These are phyloP conservation scores for Polietes domitor DNA, from an alignment of 2,888 invertebrate species.

Conservation along the genomic window DNA sequence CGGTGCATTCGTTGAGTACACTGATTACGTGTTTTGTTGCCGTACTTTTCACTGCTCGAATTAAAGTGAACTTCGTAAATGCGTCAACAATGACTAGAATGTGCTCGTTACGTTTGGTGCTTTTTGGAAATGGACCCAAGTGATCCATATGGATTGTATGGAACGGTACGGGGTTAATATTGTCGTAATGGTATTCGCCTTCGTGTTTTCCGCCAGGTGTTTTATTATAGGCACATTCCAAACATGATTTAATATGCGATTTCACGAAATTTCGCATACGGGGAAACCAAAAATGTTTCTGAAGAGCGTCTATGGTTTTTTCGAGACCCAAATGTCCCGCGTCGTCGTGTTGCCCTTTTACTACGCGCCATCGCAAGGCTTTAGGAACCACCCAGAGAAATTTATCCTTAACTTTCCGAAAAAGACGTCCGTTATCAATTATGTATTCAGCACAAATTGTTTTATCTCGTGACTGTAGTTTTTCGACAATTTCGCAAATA, in stretches of 20 bases:
- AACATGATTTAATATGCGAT: constrained; percentile 39
- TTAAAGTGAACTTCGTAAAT: too few relatives aligned
- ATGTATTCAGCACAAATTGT: constrained; percentile 9
- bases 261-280: too few relatives aligned
- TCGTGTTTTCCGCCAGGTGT: constrained; percentile 11
- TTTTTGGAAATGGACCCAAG: constrained; percentile 25
- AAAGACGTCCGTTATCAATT: constrained; percentile 23
- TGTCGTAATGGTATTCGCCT: constrained; percentile 52
- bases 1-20: constrained; percentile 29
- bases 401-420: constrained; percentile 9
- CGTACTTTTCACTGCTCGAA: constrained; percentile 3
- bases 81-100: too few relatives aligned
- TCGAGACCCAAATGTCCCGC: constrained; percentile 1
- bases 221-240: constrained; percentile 76
- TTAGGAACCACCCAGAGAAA: constrained; percentile 9
- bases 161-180: constrained; percentile 42
- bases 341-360: constrained; percentile 23
- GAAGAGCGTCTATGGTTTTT: background rate
- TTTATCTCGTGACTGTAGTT: constrained; percentile 16
- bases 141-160: constrained; percentile 24
- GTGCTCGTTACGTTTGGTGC: constrained; percentile 25
- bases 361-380: background rate
- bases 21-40: constrained; percentile 19
- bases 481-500: constrained; percentile 8
- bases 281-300: constrained; percentile 61